These are phyloP conservation scores for Apomyelois bistriatella DNA, from an alignment of 2,888 invertebrate genomes.

Conservation along the genomic window DNA sequence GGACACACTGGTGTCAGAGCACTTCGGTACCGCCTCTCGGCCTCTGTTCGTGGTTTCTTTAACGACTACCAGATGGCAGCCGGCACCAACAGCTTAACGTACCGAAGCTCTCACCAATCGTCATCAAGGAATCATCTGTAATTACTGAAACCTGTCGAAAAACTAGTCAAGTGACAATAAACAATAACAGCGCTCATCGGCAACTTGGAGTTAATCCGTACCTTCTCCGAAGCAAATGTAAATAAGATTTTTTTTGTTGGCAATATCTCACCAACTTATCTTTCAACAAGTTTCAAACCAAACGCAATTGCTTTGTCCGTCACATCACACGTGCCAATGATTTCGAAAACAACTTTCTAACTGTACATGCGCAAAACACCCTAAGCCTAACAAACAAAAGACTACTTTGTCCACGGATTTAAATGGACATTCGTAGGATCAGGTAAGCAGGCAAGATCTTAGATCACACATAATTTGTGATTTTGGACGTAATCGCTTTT, in stretches of 20 bases:
- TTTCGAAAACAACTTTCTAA: constrained; percentile 45
- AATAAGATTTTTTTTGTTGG: not conserved
- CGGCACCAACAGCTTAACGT: too few relatives aligned
- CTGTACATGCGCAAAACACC: constrained; percentile 68
- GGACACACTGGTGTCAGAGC: too few relatives aligned
- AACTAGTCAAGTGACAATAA: too few relatives aligned
- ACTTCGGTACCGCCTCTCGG: too few relatives aligned
- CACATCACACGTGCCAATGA: constrained; percentile 47
- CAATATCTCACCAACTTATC: not conserved
- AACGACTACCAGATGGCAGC: too few relatives aligned
- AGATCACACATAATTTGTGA: not conserved
- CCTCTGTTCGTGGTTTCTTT: too few relatives aligned
- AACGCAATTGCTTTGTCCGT: constrained; percentile 23
- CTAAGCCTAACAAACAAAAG: constrained; percentile 52
- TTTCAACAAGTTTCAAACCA: constrained; percentile 17
- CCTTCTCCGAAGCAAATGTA: too few relatives aligned
- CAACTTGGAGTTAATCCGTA: too few relatives aligned
- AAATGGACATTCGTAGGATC: constrained; percentile 35
- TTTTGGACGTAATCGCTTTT: constrained; percentile 4
- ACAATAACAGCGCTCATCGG: too few relatives aligned
- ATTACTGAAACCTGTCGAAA: too few relatives aligned
- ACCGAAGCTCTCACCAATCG: too few relatives aligned
- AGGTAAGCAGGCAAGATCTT: constrained; percentile 52
- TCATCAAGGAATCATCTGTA: too few relatives aligned
- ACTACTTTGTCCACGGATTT: constrained; percentile 58